Evolutionary conservation across 2,797 vertebrate species (phyloP).

Genomic region (Tenualosa thibaudeaui): DNA sequence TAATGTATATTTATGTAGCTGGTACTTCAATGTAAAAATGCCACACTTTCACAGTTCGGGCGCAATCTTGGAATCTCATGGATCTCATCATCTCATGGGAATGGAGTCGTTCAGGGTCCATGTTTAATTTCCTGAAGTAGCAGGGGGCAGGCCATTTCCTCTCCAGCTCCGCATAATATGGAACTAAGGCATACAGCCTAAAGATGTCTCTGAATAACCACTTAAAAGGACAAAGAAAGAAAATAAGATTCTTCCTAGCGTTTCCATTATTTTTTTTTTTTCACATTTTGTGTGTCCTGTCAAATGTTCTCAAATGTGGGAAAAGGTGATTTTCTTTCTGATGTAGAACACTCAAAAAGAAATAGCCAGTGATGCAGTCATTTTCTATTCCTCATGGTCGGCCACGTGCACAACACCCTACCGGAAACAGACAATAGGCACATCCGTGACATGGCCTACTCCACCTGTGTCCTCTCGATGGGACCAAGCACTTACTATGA

Average conservation of each 20-base stretch:
- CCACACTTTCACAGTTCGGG: neutral
- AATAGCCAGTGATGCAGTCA: neutral
- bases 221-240: neutral
- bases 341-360: neutral
- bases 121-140: slow-evolving; percentile 67
- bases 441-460: slow-evolving; percentile 24
- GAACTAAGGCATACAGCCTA: neutral
- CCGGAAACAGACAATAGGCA: slow-evolving; percentile 26
- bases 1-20: slow-evolving; percentile 3
- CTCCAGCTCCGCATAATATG: neutral
- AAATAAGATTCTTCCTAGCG: neutral
- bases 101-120: slow-evolving; percentile 60
- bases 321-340: neutral
- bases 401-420: neutral
- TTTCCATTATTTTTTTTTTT: neutral
- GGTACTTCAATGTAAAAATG: neutral
- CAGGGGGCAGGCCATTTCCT: neutral
- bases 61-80: slow-evolving; percentile 26
- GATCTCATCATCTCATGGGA: slow-evolving; percentile 49
- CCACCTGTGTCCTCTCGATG: slow-evolving; percentile 32
- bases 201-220: neutral
- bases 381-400: neutral
- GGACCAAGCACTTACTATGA: slow-evolving; percentile 52
- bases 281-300: neutral
- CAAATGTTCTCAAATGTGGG: neutral